Conservation (phyloP, 1,140 invertebrate species). For the Branchinecta lynchi region DNA sequence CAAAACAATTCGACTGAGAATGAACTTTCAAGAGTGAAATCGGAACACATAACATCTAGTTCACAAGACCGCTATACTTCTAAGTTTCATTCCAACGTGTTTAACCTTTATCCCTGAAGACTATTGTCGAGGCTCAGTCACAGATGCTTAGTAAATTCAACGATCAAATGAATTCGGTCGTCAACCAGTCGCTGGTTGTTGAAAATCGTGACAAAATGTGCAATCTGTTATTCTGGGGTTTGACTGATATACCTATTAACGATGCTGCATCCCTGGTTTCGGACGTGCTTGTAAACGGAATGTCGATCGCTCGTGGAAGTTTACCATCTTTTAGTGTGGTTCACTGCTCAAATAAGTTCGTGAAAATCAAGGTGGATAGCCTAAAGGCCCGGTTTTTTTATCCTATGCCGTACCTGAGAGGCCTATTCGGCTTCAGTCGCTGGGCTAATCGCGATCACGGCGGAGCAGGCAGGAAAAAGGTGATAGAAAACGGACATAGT, state of each 20-base stretch:
- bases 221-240: slow-evolving; percentile 5
- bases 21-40: slow-evolving; percentile 2
- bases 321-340: slow-evolving; percentile 2
- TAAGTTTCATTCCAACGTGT: no score
- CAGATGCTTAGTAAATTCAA: slow-evolving; percentile 2
- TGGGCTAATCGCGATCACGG: no score
- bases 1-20: slow-evolving; percentile 6
- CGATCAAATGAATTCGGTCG: slow-evolving; percentile 4
- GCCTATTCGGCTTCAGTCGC: no score
- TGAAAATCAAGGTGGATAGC: no score
- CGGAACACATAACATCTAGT: not conserved
- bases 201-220: not conserved
- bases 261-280: slow-evolving; percentile 8
- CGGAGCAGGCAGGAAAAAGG: no score
- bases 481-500: no score
- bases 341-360: no score
- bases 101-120: no score
- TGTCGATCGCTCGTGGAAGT: not conserved
- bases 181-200: not conserved
- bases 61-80: no score
- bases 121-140: slow-evolving; percentile 5
- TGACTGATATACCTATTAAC: slow-evolving; percentile 5
- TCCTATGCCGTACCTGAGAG: no score
- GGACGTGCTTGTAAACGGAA: slow-evolving; percentile 5
- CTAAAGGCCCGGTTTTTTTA: no score